Evolutionary conservation across 1,140 invertebrate species (phyloP), one percentile per base, ranked within the genome.

Genomic region (Pachypeltis micranthus): DNA sequence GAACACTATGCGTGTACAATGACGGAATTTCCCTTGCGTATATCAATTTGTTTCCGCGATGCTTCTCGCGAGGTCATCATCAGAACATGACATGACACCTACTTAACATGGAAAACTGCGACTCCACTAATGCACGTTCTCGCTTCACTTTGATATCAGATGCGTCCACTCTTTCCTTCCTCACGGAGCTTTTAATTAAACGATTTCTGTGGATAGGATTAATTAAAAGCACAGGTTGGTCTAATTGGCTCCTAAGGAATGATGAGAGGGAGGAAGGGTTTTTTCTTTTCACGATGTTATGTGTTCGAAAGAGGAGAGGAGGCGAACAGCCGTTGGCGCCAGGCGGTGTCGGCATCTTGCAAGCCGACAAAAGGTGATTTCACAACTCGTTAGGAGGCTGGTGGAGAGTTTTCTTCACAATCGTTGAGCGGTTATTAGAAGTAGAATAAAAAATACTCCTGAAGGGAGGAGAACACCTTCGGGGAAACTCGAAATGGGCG

Each of bases 351-450:
- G 47, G 47, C 47, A 21, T 51, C 47, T 51, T 51, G 23, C 47
- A 21, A 21, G 47, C 47, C 47, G 47, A 51, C 47, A 51, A 51
- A 51, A 51, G 47, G 47, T 51, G 47, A 51, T 51, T 51, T 21
- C 47, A 51, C 47, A 51, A 51, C 12, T 51, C 47, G 47, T 39
- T 51, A 14, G n/a, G n/a, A 51, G 12, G 47, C 12, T 51, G 47
- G 21, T 14, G 47, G 23, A 21, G 21, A 51, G 12, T 51, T 3
- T 10, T 4, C 19, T 51, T n/a, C n/a, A n/a, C n/a, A n/a, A n/a
- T n/a, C n/a, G n/a, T n/a, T n/a, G n/a, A n/a, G 47, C 19, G 47
- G 47, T 51, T 51, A 51, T 51, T 51, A 51, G 47, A 21, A 51
- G n/a, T n/a, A n/a, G n/a, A 7, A 51, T 21, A 21, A 51, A 21